Conservation (phyloP, 2,888 invertebrate genomes). For the Trilocha varians region DNA sequence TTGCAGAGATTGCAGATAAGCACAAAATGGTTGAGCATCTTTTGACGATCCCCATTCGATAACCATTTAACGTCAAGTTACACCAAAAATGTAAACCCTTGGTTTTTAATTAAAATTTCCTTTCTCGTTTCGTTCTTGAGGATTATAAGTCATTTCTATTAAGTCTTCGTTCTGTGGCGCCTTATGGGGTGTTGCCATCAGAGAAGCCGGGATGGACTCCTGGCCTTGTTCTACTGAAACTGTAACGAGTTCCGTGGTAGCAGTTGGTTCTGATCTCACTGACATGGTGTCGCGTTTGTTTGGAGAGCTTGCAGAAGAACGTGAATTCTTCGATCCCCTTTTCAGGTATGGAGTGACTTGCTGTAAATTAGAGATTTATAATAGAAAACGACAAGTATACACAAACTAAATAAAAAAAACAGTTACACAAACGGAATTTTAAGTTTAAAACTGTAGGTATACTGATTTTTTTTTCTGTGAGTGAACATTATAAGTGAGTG, state of each 20-base stretch:
- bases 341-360: slow-evolving; percentile 47
- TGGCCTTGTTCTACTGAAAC: slow-evolving; percentile 45
- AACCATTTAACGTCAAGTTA: too few relatives aligned
- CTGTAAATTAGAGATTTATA: slow-evolving; percentile 25
- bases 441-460: too few relatives aligned
- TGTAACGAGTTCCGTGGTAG: slow-evolving; percentile 53
- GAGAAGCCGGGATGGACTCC: slow-evolving; percentile 43
- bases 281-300: slow-evolving; percentile 41
- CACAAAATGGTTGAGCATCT: too few relatives aligned
- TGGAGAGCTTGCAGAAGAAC: slow-evolving; percentile 36
- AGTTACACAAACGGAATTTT: too few relatives aligned
- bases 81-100: too few relatives aligned
- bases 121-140: slow-evolving; percentile 19
- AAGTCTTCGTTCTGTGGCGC: slow-evolving; percentile 20
- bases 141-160: slow-evolving; percentile 41
- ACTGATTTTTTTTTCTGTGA: too few relatives aligned
- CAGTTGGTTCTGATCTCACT: slow-evolving; percentile 48
- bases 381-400: background rate
- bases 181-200: slow-evolving; percentile 35
- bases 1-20: too few relatives aligned
- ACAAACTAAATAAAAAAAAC: background rate
- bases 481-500: too few relatives aligned
- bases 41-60: too few relatives aligned
- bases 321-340: slow-evolving; percentile 30
- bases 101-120: background rate